Conservation (phyloP, 2,888 invertebrate species). For the Erebia ligea region DNA sequence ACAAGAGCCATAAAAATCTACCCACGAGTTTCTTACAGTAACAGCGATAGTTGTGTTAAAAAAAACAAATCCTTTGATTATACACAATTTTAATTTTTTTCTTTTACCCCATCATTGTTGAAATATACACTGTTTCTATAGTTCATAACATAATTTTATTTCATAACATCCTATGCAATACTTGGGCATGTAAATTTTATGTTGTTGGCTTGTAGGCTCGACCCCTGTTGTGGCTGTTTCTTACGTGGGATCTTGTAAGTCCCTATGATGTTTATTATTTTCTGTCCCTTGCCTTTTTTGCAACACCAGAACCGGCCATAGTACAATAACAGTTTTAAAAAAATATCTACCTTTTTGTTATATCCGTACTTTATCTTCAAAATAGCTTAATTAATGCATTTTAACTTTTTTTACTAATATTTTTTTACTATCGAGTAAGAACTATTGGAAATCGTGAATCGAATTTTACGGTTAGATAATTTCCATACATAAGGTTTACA, state of each 20-base stretch:
- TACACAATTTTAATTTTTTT: not conserved
- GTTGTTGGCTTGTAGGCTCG: constrained; percentile 77
- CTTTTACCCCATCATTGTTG: not conserved
- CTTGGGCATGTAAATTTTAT: constrained; percentile 64
- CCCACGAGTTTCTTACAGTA: too few relatives aligned
- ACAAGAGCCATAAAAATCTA: too few relatives aligned
- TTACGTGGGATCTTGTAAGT: constrained; percentile 82
- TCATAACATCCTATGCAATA: constrained; percentile 27
- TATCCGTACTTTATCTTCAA: not conserved
- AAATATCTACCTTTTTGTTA: not conserved
- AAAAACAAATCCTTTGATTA: not conserved
- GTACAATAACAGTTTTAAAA: not conserved
- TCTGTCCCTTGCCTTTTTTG: constrained; percentile 37
- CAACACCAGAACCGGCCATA: constrained; percentile 33
- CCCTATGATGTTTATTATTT: constrained; percentile 55
- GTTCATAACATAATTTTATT: not conserved
- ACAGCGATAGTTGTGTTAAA: too few relatives aligned
- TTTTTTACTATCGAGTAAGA: not conserved
- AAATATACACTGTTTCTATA: not conserved
- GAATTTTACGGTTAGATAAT: too few relatives aligned
- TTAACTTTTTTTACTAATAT: not conserved
- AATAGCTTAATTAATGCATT: constrained; percentile 6
- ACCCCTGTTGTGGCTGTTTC: constrained; percentile 82
- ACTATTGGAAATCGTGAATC: not conserved
- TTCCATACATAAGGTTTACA: too few relatives aligned